These are phyloP conservation scores for Pterocles gutturalis DNA, from an alignment of 2,113 vertebrate genomes.

Conservation along the genomic window DNA sequence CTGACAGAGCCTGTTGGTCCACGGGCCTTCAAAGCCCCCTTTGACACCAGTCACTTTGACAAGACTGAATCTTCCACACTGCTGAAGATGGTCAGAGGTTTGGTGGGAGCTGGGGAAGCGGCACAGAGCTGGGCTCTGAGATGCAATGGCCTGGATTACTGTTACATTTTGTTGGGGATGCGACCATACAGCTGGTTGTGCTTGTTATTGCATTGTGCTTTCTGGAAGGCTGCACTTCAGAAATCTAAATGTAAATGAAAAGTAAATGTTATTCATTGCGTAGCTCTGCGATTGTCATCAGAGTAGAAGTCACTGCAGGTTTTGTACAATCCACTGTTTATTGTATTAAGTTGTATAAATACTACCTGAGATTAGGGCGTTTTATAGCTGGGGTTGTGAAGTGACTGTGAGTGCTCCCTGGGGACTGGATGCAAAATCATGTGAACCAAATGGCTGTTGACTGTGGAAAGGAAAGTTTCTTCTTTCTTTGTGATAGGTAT, in stretches of 20 bases:
- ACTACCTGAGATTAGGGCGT: fast-evolving
- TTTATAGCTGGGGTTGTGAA: background rate
- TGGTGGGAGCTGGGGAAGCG: background rate
- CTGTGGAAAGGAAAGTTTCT: background rate
- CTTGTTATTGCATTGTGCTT: background rate
- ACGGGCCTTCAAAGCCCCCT: background rate
- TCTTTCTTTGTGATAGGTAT: fast-evolving
- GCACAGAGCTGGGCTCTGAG: background rate
- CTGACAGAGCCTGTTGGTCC: background rate
- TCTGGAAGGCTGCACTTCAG: background rate
- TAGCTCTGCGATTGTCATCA: background rate
- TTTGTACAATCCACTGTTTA: background rate
- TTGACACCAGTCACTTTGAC: background rate
- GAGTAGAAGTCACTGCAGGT: background rate
- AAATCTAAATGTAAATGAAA: slow-evolving; percentile 1
- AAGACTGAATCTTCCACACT: background rate
- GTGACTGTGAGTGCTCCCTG: background rate
- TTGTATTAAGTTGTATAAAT: background rate
- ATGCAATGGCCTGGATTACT: background rate
- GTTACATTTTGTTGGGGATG: fast-evolving
- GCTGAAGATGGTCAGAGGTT: background rate
- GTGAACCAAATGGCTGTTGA: background rate
- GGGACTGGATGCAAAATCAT: background rate
- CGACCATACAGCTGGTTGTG: fast-evolving
- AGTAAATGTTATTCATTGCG: background rate